These are phyloP conservation scores for Pungitius pungitius DNA, from an alignment of 2,113 vertebrate species.

Conservation along the genomic window DNA sequence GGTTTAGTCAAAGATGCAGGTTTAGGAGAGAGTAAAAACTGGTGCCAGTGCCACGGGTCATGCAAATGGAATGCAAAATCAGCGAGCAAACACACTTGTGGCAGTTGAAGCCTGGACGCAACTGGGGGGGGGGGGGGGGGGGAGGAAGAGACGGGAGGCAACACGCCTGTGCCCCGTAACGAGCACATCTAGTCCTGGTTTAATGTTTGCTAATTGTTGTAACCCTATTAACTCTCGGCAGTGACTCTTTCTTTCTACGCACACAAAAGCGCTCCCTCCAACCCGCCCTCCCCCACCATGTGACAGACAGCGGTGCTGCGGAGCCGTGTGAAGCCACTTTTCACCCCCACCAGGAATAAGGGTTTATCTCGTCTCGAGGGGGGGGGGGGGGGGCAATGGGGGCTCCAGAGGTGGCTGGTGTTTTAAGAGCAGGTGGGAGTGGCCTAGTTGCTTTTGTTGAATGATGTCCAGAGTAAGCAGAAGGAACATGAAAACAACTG, in stretches of 20 bases:
- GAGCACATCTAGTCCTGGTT: constrained; percentile 32
- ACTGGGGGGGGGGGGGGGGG: neutral
- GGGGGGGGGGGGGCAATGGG: constrained; percentile 17
- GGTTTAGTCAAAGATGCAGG: constrained; percentile 6
- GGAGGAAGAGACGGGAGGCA: constrained; percentile 39
- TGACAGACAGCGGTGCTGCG: constrained; percentile 38
- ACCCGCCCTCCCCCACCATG: constrained; percentile 14
- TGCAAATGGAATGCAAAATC: constrained; percentile 80
- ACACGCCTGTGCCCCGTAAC: constrained; percentile 37
- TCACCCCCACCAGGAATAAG: constrained; percentile 39
- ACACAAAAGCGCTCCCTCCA: too few species aligned
- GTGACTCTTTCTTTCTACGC: constrained; percentile 53
- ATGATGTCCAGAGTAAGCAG: constrained; percentile 64
- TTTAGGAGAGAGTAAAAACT: constrained; percentile 39
- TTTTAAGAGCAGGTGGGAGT: constrained; percentile 46
- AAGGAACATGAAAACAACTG: constrained; percentile 70
- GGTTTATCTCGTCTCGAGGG: constrained; percentile 40
- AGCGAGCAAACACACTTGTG: constrained; percentile 41
- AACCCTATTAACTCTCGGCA: constrained; percentile 28
- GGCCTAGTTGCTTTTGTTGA: constrained; percentile 63
- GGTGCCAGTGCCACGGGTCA: constrained; percentile 53
- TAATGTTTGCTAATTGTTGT: constrained; percentile 54
- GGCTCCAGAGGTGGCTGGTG: constrained; percentile 56
- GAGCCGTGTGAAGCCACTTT: constrained; percentile 25
- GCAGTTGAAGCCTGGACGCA: constrained; percentile 57